Conservation (phyloP, 2,888 invertebrate genomes). For the Hedya salicella region DNA sequence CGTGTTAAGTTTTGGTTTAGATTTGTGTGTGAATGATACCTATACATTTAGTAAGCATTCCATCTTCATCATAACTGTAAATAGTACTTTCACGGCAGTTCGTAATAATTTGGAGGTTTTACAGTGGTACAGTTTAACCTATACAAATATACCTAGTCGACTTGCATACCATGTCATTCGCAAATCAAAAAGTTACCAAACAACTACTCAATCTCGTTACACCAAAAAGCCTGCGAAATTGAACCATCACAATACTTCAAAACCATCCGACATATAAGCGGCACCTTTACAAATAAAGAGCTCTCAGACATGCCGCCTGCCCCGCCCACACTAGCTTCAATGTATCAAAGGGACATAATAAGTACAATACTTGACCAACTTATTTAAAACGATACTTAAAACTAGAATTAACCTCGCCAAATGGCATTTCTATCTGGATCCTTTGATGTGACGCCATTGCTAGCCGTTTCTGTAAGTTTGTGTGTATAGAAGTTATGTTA, state of each 20-base stretch:
- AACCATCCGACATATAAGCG: slow-evolving; percentile 33
- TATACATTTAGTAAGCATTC: no score
- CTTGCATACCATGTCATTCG: slow-evolving; percentile 15
- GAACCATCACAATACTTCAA: slow-evolving; percentile 39
- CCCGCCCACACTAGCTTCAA: slow-evolving; percentile 34
- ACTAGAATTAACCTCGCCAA: neutral
- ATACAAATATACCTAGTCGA: no score
- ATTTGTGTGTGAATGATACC: no score
- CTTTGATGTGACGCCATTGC: slow-evolving; percentile 1
- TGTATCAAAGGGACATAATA: slow-evolving; percentile 27
- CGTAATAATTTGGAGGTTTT: no score
- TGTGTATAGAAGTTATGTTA: slow-evolving; percentile 28
- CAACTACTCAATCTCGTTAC: slow-evolving; percentile 18
- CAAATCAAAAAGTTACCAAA: slow-evolving; percentile 34
- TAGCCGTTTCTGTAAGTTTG: slow-evolving; percentile 12
- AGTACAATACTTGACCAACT: slow-evolving; percentile 34
- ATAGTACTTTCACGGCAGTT: no score
- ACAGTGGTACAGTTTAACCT: no score
- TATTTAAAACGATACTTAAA: slow-evolving; percentile 8
- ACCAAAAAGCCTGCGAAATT: slow-evolving; percentile 37
- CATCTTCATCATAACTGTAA: no score
- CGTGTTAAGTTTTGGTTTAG: no score
- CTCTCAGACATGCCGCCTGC: slow-evolving; percentile 31
- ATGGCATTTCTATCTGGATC: neutral
- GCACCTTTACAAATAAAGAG: slow-evolving; percentile 23